These are phyloP conservation scores for Heteractis magnifica DNA, from an alignment of 92 coral and sea anemone species.

Conservation along the genomic window DNA sequence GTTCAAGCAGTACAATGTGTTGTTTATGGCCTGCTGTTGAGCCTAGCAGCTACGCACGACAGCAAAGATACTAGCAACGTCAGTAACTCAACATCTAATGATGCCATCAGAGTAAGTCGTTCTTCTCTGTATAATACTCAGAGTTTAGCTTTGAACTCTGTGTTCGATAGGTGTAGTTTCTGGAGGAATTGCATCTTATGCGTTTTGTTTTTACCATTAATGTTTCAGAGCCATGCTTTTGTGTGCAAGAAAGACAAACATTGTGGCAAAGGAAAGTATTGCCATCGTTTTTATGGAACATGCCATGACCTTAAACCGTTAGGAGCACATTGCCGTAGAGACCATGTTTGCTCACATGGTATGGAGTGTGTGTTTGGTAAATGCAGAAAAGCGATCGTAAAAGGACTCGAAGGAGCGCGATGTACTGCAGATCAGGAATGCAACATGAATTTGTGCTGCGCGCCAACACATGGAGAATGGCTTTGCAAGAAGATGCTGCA, in stretches of 20 bases:
- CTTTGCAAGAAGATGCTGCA: slow-evolving; percentile 78
- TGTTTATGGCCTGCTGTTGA: slow-evolving; percentile 81
- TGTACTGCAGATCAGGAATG: slow-evolving; percentile 82
- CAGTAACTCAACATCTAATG: slow-evolving; percentile 17
- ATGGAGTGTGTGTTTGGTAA: slow-evolving; percentile 95
- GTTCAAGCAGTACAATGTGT: slow-evolving; percentile 65
- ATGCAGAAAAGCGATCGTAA: slow-evolving; percentile 66
- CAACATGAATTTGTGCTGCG: slow-evolving; percentile 86
- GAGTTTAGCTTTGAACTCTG: background rate
- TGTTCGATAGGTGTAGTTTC: background rate
- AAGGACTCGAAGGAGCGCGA: slow-evolving; percentile 67
- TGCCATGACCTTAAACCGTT: slow-evolving; percentile 81
- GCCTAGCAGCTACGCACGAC: slow-evolving; percentile 57
- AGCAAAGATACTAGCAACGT: slow-evolving; percentile 19
- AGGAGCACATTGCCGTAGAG: slow-evolving; percentile 75
- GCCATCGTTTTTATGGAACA: slow-evolving; percentile 88
- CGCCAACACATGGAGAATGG: slow-evolving; percentile 88
- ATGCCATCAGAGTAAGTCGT: slow-evolving; percentile 21
- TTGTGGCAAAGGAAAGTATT: slow-evolving; percentile 72
- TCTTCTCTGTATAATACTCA: background rate
- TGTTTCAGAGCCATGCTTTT: background rate
- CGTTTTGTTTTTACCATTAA: background rate
- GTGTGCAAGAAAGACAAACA: slow-evolving; percentile 81
- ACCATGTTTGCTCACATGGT: slow-evolving; percentile 79
- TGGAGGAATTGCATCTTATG: background rate